Conservation (phyloP, 2,113 vertebrate species). For the Gnathonemus longibarbis region DNA sequence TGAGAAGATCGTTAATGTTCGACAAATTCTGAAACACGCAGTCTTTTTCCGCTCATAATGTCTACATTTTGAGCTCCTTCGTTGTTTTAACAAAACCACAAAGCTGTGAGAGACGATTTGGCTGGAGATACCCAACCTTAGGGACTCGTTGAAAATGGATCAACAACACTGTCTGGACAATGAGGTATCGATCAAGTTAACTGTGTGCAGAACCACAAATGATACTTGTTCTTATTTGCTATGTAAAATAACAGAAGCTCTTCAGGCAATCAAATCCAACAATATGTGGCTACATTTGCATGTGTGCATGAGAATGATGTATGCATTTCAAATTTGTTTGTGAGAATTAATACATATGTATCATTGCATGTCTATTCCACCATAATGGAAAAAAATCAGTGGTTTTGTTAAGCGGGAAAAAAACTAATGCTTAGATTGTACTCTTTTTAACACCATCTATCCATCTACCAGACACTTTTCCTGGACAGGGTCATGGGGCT, state of each 20-base stretch:
- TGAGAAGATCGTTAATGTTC: not conserved
- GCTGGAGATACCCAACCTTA: not conserved
- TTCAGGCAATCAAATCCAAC: not conserved
- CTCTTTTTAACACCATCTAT: not conserved
- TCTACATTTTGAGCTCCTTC: not conserved
- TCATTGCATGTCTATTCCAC: not conserved
- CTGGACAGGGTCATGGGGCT: not conserved
- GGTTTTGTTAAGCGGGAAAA: not conserved
- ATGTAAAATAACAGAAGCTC: not conserved
- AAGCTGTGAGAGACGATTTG: not conserved
- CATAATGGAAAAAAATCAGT: not conserved
- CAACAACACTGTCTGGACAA: not conserved
- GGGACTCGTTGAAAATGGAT: not conserved
- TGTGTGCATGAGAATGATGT: not conserved
- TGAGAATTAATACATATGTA: not conserved
- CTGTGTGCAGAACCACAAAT: not conserved
- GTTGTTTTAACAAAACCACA: not conserved
- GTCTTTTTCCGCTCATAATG: not conserved
- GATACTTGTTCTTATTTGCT: not conserved
- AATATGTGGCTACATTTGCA: not conserved
- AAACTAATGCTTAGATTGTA: not conserved
- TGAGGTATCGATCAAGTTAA: not conserved
- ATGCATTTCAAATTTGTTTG: not conserved
- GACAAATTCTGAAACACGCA: not conserved
- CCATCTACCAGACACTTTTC: not conserved